Percentiles rank a stretch among this genome's conserved stretches.
These are phyloP conservation scores for Pristionchus fissidentatus DNA, from an alignment of 2,888 invertebrate species.

Conservation along the genomic window DNA sequence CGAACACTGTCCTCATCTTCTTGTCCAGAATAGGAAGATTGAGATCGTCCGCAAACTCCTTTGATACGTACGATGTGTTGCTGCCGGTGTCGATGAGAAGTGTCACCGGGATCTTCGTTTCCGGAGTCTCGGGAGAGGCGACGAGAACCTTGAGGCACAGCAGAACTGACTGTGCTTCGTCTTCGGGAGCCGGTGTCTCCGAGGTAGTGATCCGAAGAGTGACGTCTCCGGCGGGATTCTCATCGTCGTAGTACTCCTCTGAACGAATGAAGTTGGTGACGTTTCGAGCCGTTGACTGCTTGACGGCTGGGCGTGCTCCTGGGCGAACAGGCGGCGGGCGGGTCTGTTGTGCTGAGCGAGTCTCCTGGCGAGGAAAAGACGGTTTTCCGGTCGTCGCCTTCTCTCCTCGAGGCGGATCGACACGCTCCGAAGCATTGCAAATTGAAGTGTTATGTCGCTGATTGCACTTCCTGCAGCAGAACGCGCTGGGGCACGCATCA, in stretches of 20 bases:
- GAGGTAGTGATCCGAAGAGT: not conserved
- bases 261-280: not conserved
- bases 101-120: not conserved
- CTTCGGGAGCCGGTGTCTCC: not conserved
- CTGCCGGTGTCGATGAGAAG: slow-evolving; percentile 26
- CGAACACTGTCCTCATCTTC: not conserved
- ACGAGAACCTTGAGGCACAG: not conserved
- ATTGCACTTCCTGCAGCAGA: not conserved
- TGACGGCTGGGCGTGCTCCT: not conserved
- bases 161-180: not conserved
- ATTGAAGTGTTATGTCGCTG: not conserved
- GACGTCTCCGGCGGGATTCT: not conserved
- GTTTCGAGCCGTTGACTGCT: not conserved
- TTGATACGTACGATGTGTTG: slow-evolving; percentile 3
- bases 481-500: not conserved
- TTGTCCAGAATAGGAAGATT: not conserved
- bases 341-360: not conserved
- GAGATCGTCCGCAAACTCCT: not conserved
- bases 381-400: too few relatives aligned
- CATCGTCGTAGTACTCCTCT: not conserved
- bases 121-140: not conserved
- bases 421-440: not conserved
- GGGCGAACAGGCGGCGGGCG: not conserved
- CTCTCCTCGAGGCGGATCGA: not conserved
- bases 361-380: not conserved